Evolutionary conservation across 1,140 invertebrate genomes (phyloP), one percentile per base, ranked within the genome.

Genomic region (Drosophila mauritiana): DNA sequence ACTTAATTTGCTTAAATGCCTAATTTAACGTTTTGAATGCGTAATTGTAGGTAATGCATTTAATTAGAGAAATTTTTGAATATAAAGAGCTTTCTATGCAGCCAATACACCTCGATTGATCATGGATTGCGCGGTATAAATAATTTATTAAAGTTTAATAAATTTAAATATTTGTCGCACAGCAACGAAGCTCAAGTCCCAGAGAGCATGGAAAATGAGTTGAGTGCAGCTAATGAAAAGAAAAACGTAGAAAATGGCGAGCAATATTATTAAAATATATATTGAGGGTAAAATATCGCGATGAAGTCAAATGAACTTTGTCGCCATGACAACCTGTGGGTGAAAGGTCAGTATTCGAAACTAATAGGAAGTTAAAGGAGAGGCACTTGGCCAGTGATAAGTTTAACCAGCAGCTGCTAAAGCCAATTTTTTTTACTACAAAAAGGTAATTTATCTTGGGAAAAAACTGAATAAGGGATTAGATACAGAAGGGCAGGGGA

Each of bases 181-280:
- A 49, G 61, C 61, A 42, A 53, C 45, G 64, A 17, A 31, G 43
- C 39, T 37, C 36, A 27, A 45, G 42, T 52, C 61, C 54, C 58
- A 73, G 36, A 78, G 67, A 78, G 67, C 75, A 78, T 73, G 46
- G 37, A 6, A 63, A 78, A 58, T 73, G 75, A 78, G 36, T 56
- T 56, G 58, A 45, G 40, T 34, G 53, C 46, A 15, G 57, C 52
- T 57, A 78, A 78, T 73, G 53, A 43, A 68, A 75, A 42, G 34
- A 68, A 78, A 80, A 74, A 67, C 39, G 61, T 65, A 31, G 25
- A 6, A 39, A 67, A 42, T 27, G 20, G 46, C 1, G 22, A 25
- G 39, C 59, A 25, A n/a, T 51, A 42, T 51, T 59, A n/a, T 13
- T 13, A 25, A 39, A 39, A 64, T 27, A 59, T 37, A n/a, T 25